Evolutionary conservation across 2,888 invertebrate species (phyloP), one percentile per base, ranked within the genome.

Genomic region (Doris montereyensis): DNA sequence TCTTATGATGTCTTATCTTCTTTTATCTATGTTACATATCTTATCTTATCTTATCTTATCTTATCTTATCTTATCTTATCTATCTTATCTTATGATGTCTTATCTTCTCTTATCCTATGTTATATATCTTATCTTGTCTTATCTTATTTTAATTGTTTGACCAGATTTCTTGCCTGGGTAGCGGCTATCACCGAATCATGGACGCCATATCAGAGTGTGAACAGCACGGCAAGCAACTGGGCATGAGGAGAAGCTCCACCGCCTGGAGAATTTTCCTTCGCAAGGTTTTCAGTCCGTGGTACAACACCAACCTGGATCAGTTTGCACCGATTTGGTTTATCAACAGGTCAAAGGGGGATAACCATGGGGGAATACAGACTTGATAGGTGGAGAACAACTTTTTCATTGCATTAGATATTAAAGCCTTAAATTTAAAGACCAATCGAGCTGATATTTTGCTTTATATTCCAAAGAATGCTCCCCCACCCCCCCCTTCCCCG

Each of bases 181-280:
- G 87, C 83, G 86, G 88, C 5, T 76, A 84, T 8, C 87, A 88
- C 67, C 81, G 89, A 17, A 84, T 89, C 4, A 84, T 88, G 86
- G 88, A 89, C 74, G 88, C 89, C 28, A 84, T 89, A 8, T 85
- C 86, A 0, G 89, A 89, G 83, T 88, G 88, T 80, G 89, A 89
- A 81, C 86, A 87, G 60, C 84, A 86, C 78, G 85, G 87, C 32
- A 86, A 85, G 41, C 84, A 85, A 60, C 83, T 86, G 82, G 87
- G 88, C 17, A 85, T 88, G 83, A 83, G 85, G 13, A 88, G 88
- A 76, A 87, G 87, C 77, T 87, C 84, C 78, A 85, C 87, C 71
- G 81, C 85, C 10, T 89, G 89, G 89, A 79, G 88, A 32, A 81
- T 89, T 0, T 89, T 87, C 78, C 88, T 87, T 82, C 83, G 89